Base-by-base conservation (phyloP, 2,888 invertebrate genomes). In the Leptarthrus brevirostris region DNA sequence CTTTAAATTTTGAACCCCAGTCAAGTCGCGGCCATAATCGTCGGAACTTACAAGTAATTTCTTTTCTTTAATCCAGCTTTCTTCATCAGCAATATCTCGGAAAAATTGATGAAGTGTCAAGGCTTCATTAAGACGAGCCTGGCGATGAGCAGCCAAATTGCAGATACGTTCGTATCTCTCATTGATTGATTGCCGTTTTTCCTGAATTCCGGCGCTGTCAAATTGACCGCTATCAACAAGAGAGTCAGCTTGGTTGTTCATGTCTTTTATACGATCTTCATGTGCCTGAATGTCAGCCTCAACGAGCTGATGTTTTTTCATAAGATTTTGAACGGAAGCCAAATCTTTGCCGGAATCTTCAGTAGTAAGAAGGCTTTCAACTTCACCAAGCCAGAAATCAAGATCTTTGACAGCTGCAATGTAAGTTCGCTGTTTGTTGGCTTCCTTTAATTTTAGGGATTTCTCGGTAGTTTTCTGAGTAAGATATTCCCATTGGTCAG, bases 351-450 rank as follows among this genome's bases (percentile, higher is more conserved):
- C 98, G 56, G 96, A 94, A 86, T 98, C 98, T 84, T 98, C 98
- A 30, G 95, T 96, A 2, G 96, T 96, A 79, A 98, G 86, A 77
- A 98, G 87, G 83, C 96, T 96, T 83, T 98, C 98, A 76, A 98
- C 97, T 89, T 99, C 98, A 80, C 98, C 98, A 73, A 99, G 91
- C 99, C 99, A 99, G 87, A 99, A 99, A 87, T 99, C 99, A 78
- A 99, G 90, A 87, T 99, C 99, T 86, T 99, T 99, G 77, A 99
- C 98, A 40, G 97, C 98, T 74, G 99, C 99, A 86, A 99, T 98
- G 88, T 98, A 99, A 0, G 97, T 97, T 78, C 98, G 91, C 84
- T 99, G 99, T 83, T 98, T 96, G 86, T 98, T 99, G 69, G 99
- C 99, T 85, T 99, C 99, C 86, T 99, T 98, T 81, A 99, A 88